A percentile compares a stretch with the other conserved stretches of the same genome.
Conservation (phyloP, 2,888 invertebrate genomes). For the Brenthis hecate region DNA sequence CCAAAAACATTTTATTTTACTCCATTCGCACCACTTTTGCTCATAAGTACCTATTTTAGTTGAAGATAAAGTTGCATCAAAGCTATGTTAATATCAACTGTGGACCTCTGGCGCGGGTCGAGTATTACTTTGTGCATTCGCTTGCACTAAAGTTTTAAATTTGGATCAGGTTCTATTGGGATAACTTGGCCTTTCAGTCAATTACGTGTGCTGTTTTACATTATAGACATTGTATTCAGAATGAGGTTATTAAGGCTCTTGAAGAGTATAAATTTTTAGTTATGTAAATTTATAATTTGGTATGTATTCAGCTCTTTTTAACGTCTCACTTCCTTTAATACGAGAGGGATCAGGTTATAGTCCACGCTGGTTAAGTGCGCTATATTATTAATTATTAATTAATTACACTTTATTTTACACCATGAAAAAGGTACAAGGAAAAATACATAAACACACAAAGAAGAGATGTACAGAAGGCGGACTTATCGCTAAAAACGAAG, state of each 20-base stretch:
- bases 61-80: conserved; percentile 35
- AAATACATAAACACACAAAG: too few species aligned
- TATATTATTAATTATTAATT: too few species aligned
- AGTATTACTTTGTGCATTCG: conserved; percentile 33
- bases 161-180: conserved; percentile 31
- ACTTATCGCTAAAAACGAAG: too few species aligned
- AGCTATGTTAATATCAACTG: conserved; percentile 36
- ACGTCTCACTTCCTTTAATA: too few species aligned
- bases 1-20: conserved; percentile 1
- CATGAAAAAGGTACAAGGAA: too few species aligned
- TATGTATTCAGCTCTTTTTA: too few species aligned
- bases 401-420: too few species aligned
- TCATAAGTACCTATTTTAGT: conserved; percentile 24
- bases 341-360: too few species aligned
- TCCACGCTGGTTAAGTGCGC: too few species aligned
- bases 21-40: conserved; percentile 12
- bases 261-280: too few species aligned
- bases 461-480: too few species aligned
- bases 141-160: conserved; percentile 39
- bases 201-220: conserved; percentile 18
- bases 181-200: conserved; percentile 32
- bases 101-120: conserved; percentile 30
- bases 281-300: too few species aligned
- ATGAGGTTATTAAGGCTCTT: background rate
- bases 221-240: background rate